These are phyloP conservation scores for Dicaeum eximium DNA, from an alignment of 2,113 vertebrate species.

Conservation along the genomic window DNA sequence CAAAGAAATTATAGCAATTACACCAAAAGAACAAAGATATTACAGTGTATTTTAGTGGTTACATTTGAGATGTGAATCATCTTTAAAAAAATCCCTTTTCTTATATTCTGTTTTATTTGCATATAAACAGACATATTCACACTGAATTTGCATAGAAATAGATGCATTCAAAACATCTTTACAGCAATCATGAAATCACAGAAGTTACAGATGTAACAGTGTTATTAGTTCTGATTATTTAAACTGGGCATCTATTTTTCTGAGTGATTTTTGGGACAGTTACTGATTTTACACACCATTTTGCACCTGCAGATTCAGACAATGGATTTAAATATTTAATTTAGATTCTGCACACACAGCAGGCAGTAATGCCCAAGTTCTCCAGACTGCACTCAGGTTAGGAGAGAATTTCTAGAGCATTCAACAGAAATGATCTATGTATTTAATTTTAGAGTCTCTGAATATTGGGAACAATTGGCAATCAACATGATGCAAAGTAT, in stretches of 20 bases:
- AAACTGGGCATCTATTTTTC: slow-evolving; percentile 36
- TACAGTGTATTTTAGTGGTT: slow-evolving; percentile 5
- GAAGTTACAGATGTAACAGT: slow-evolving; percentile 44
- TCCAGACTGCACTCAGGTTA: neutral
- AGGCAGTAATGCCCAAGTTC: neutral
- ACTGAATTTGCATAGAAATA: slow-evolving; percentile 40
- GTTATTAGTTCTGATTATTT: slow-evolving; percentile 43
- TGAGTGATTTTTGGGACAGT: neutral
- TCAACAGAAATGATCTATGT: neutral
- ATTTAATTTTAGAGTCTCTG: neutral
- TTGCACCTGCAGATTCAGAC: neutral
- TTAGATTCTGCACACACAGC: neutral
- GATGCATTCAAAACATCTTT: slow-evolving; percentile 8
- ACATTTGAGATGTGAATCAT: neutral
- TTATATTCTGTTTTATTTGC: slow-evolving; percentile 41
- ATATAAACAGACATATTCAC: slow-evolving; percentile 7
- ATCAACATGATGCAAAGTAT: neutral
- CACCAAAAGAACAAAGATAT: slow-evolving; percentile 20
- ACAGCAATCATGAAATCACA: slow-evolving; percentile 28
- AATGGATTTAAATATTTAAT: slow-evolving; percentile 12
- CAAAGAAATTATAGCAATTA: slow-evolving; percentile 34
- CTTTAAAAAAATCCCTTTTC: neutral
- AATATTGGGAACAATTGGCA: neutral
- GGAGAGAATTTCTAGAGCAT: neutral
- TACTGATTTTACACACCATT: neutral